These are phyloP conservation scores for Loxodonta africana DNA, from an alignment of 2,113 vertebrate genomes.

Conservation along the genomic window DNA sequence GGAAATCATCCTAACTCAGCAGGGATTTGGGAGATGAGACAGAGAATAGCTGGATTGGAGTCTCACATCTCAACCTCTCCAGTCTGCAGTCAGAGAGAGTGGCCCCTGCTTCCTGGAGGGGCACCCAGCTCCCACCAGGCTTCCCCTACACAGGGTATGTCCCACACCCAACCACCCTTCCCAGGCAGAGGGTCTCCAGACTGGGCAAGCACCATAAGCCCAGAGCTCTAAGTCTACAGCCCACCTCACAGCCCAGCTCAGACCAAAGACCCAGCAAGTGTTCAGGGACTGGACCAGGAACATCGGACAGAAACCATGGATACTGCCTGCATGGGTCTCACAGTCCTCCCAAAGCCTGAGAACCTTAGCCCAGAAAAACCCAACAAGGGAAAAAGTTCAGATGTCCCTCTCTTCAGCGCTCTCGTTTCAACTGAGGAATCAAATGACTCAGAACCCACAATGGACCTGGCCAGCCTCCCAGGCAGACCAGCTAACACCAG, in stretches of 20 bases:
- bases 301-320: rapidly evolving
- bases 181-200: background rate
- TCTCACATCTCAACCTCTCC: background rate
- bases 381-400: background rate
- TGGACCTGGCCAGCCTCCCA: background rate
- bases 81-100: too few relatives aligned
- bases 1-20: background rate
- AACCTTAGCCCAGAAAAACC: background rate
- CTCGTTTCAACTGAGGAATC: background rate
- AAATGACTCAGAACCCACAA: background rate
- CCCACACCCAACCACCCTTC: background rate
- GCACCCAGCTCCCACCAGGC: background rate
- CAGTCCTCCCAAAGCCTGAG: rapidly evolving
- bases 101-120: background rate
- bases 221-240: background rate
- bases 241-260: rapidly evolving
- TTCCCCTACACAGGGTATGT: rapidly evolving
- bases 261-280: background rate
- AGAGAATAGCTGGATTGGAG: rapidly evolving
- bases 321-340: background rate
- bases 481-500: background rate
- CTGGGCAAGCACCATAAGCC: background rate
- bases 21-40: rapidly evolving
- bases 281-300: background rate
- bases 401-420: background rate